These are phyloP conservation scores for Clistopyga incitator DNA, from an alignment of 2,888 invertebrate genomes.

Conservation along the genomic window DNA sequence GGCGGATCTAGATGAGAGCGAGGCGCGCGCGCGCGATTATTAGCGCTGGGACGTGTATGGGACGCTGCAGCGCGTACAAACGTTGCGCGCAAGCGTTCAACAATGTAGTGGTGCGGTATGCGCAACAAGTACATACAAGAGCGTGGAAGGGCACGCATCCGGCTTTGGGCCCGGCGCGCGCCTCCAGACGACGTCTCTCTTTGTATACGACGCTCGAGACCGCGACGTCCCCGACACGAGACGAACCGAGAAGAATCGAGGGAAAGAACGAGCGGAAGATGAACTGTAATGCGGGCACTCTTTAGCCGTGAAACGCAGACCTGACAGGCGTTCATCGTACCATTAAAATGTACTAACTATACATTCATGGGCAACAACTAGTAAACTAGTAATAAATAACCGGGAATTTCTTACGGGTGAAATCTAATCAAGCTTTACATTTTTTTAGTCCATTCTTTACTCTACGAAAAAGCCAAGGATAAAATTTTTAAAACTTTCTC, in stretches of 20 bases:
- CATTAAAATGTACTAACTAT: background rate
- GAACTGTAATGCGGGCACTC: constrained; percentile 24
- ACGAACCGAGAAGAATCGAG: constrained; percentile 28
- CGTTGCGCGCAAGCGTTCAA: constrained; percentile 17
- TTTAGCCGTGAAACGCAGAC: constrained; percentile 10
- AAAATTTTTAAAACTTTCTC: too few relatives aligned
- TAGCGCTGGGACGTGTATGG: constrained; percentile 63
- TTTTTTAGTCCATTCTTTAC: too few relatives aligned
- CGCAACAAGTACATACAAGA: constrained; percentile 4
- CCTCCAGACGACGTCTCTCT: constrained; percentile 47
- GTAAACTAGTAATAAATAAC: too few relatives aligned
- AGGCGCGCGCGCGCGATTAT: constrained; percentile 77
- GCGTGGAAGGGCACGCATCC: constrained; percentile 61
- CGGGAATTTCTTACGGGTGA: too few relatives aligned
- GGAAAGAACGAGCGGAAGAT: constrained; percentile 18
- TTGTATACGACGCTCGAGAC: constrained; percentile 43
- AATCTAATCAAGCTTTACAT: too few relatives aligned
- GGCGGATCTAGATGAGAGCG: constrained; percentile 52
- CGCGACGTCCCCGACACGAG: constrained; percentile 30
- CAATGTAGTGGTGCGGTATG: background rate
- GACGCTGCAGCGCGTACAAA: background rate
- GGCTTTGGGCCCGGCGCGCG: constrained; percentile 51
- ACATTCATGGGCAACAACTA: background rate
- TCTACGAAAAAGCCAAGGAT: too few relatives aligned
- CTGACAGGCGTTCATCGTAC: background rate